Evolutionary conservation across 2,797 vertebrate genomes (phyloP), one percentile per base, ranked within the genome.

Genomic region (Aplochiton taeniatus): DNA sequence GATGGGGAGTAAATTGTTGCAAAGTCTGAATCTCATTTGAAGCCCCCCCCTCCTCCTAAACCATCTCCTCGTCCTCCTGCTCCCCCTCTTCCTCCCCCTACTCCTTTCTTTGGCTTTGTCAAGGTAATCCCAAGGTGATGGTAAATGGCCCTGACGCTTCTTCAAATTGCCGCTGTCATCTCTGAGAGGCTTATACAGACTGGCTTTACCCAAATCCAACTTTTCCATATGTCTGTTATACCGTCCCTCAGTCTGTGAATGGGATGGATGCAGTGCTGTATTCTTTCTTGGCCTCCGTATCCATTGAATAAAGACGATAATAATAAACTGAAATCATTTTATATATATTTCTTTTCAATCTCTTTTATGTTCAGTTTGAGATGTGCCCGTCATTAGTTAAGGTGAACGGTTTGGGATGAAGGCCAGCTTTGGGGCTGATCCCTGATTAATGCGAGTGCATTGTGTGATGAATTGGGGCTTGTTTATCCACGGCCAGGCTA

Each of bases 91-190:
- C 31, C 41, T 65, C 56, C 44, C 14, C 19, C 55, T 74, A 74
- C 54, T 65, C 73, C 76, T 61, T 16, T 64, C 68, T 65, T 49
- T 72, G 31, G 31, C 56, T 63, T 59, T 70, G 56, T 83, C 67
- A 83, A 86, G 80, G 87, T 85, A 87, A 88, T 84, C 82, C 80
- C 83, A 86, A 85, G 73, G 80, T 88, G 80, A 82, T 80, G 73
- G 82, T 87, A 83, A 87, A 56, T 75, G 77, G 53, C 62, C 65
- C 65, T 47, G 78, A 75, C 75, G 64, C 68, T 77, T 77, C 70
- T 74, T 73, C 78, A 88, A 85, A 80, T 31, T 72, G 67, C 60
- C 63, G n/a, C 76, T 70, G 73, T 84, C 75, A 82, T 77, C 66
- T 79, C 66, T 66, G 46, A 53, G 59, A 78, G 75, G 78, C 82